These are phyloP conservation scores for Propithecus coquereli DNA, from an alignment of 2,113 vertebrate species.

Conservation along the genomic window DNA sequence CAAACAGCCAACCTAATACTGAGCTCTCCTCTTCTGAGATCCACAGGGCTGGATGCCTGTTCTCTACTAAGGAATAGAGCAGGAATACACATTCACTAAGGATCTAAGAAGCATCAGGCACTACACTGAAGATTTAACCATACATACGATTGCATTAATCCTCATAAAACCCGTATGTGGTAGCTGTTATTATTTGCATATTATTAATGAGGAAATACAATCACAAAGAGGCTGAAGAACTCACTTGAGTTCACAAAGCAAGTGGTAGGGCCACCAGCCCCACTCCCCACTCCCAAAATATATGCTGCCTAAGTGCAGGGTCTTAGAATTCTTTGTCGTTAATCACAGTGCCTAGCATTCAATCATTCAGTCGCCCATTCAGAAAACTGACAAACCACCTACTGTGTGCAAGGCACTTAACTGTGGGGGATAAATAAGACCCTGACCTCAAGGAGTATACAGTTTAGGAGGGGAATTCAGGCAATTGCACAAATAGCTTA, in stretches of 20 bases:
- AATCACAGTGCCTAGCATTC: background rate
- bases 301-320: background rate
- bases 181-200: background rate
- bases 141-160: background rate
- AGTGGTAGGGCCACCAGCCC: background rate
- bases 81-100: background rate
- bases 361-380: background rate
- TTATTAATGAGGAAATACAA: constrained; percentile 3
- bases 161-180: background rate
- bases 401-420: constrained; percentile 8
- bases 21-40: background rate
- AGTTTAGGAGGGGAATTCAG: background rate
- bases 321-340: background rate
- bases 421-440: background rate
- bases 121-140: background rate
- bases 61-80: background rate
- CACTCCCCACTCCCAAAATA: background rate
- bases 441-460: background rate
- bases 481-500: background rate
- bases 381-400: constrained; percentile 19
- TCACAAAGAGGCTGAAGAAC: background rate
- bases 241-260: background rate
- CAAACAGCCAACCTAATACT: background rate
- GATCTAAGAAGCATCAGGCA: background rate
- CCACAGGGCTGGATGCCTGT: background rate